A percentile compares a stretch with the other conserved stretches of the same genome.
Evolutionary conservation across 2,113 vertebrate genomes (phyloP).

Genomic region (Takifugu bimaculatus): DNA sequence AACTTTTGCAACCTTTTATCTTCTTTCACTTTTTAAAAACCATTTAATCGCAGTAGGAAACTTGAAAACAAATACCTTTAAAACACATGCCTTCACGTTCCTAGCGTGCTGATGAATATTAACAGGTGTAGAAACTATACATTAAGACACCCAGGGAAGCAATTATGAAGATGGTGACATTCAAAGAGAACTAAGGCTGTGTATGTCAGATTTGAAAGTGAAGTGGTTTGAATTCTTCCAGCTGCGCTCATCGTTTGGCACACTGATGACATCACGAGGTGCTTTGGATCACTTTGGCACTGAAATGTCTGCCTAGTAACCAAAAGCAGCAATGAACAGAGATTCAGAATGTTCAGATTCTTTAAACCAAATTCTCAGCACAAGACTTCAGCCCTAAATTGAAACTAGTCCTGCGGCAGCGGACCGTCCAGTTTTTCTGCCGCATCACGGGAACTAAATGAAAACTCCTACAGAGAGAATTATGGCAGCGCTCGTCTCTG

Average conservation of each 20-base stretch:
- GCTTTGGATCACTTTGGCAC: not conserved
- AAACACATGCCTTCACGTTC: not conserved
- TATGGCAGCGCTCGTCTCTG: constrained; percentile 6
- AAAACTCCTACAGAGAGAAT: constrained; percentile 11
- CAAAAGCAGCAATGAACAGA: not conserved
- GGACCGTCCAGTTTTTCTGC: constrained; percentile 1
- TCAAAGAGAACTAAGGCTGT: constrained; percentile 32
- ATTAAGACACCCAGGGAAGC: constrained; percentile 20
- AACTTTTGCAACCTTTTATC: not conserved
- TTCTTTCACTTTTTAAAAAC: not conserved
- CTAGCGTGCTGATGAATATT: not conserved
- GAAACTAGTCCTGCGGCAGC: too few relatives aligned
- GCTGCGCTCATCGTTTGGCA: not conserved
- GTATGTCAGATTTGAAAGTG: constrained; percentile 12
- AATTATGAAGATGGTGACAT: constrained; percentile 30
- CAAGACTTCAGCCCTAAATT: too few relatives aligned
- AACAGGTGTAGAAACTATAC: constrained; percentile 5
- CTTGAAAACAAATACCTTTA: constrained; percentile 4
- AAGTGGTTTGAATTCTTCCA: constrained; percentile 12
- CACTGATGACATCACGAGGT: not conserved
- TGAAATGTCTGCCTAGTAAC: not conserved
- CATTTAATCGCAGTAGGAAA: too few relatives aligned
- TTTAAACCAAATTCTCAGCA: too few relatives aligned
- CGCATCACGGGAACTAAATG: constrained; percentile 4
- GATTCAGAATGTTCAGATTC: not conserved